Conservation (phyloP, 2,113 vertebrate genomes). For the Setophaga kirtlandii region DNA sequence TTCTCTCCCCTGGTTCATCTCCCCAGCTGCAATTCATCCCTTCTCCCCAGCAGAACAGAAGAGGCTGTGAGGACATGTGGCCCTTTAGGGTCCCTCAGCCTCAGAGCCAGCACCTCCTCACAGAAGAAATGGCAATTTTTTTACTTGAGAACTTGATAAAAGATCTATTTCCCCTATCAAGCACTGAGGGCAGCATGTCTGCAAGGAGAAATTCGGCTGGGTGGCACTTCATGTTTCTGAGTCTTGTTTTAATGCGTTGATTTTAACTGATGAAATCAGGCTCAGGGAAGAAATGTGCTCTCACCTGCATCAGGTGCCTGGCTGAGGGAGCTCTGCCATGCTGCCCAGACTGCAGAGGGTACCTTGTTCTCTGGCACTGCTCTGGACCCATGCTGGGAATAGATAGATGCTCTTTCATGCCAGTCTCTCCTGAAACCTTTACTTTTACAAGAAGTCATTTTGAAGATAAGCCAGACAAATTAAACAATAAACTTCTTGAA, state of each 20-base stretch:
- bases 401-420: background rate
- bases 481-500: background rate
- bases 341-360: background rate
- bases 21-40: background rate
- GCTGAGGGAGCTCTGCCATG: accelerated
- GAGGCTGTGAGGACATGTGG: background rate
- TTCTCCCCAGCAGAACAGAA: background rate
- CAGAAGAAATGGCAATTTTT: background rate
- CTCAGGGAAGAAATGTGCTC: background rate
- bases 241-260: background rate
- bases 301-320: background rate
- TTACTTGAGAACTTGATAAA: background rate
- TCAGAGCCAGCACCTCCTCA: background rate
- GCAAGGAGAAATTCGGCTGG: background rate
- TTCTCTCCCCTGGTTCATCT: background rate
- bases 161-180: background rate
- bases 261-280: background rate
- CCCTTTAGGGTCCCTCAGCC: background rate
- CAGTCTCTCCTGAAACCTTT: background rate
- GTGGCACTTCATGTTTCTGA: background rate
- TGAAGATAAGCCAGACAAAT: background rate
- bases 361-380: background rate
- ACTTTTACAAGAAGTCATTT: background rate
- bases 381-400: background rate
- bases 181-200: background rate